A percentile compares a stretch with the other conserved stretches of the same genome.
These are phyloP conservation scores for Parnassius orleans DNA, from an alignment of 2,888 invertebrate species.

Conservation along the genomic window DNA sequence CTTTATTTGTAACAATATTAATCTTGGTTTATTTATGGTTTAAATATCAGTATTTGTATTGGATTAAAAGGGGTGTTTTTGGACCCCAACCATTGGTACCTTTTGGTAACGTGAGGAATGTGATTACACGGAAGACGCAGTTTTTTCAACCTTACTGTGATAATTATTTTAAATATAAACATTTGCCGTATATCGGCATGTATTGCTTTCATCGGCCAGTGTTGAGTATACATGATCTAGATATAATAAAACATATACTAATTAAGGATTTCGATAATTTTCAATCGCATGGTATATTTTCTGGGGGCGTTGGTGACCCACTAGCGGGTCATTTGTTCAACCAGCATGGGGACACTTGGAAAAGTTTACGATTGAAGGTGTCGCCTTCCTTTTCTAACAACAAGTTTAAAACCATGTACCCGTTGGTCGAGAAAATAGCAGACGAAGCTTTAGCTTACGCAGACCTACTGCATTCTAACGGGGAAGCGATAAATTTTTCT, in stretches of 20 bases:
- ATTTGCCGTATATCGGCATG: conserved; percentile 78
- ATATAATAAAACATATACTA: conserved; percentile 81
- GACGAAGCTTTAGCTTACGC: conserved; percentile 72
- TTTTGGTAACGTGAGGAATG: conserved; percentile 82
- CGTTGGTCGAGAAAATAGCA: conserved; percentile 79
- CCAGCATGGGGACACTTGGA: conserved; percentile 82
- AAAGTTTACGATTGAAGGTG: conserved; percentile 81
- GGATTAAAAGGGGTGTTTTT: conserved; percentile 80
- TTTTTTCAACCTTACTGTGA: conserved; percentile 83
- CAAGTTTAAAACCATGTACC: conserved; percentile 84
- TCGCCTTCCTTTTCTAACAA: conserved; percentile 85
- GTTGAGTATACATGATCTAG: conserved; percentile 82
- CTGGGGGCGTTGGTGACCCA: conserved; percentile 82
- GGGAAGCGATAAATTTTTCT: conserved; percentile 71
- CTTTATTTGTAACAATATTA: conserved; percentile 39
- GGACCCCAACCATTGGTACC: conserved; percentile 81
- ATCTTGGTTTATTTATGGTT: conserved; percentile 43
- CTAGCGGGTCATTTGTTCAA: conserved; percentile 82
- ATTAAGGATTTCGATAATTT: conserved; percentile 84
- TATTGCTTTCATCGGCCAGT: conserved; percentile 83
- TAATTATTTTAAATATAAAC: conserved; percentile 77
- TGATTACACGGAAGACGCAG: conserved; percentile 77
- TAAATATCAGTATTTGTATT: conserved; percentile 74
- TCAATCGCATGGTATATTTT: conserved; percentile 83
- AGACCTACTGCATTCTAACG: conserved; percentile 45